Percentiles rank a stretch among this genome's conserved stretches.
Conservation (phyloP, 2,113 vertebrate genomes). For the Promerops cafer region DNA sequence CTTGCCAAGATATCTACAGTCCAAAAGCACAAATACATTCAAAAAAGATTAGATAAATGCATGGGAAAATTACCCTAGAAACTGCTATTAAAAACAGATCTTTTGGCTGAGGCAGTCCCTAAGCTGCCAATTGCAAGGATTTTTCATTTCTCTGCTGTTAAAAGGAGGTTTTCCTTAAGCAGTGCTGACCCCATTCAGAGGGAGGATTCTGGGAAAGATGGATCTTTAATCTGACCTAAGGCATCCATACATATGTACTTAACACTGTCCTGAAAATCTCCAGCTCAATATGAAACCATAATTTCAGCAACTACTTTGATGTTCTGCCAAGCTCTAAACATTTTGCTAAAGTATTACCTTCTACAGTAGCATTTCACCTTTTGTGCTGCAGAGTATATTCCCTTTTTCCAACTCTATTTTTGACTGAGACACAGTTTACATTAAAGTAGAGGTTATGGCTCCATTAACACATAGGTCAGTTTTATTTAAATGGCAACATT, state of each 20-base stretch:
- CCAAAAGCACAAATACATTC: background rate
- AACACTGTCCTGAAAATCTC: background rate
- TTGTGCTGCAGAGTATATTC: background rate
- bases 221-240: constrained; percentile 26
- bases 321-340: background rate
- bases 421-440: background rate
- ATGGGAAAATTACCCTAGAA: background rate
- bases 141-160: background rate
- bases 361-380: background rate
- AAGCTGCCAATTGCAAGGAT: background rate
- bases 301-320: background rate
- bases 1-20: background rate
- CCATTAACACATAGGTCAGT: constrained; percentile 11
- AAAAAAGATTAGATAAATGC: background rate
- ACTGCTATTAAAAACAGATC: background rate
- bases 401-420: background rate
- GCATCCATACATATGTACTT: background rate
- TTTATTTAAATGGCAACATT: background rate
- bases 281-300: background rate
- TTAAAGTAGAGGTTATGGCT: background rate
- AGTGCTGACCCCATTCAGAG: background rate
- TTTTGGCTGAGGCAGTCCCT: background rate
- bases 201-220: background rate
- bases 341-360: background rate
- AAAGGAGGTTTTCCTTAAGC: background rate